Conservation (phyloP, 1,140 invertebrate genomes). For the Bradysia coprophila region DNA sequence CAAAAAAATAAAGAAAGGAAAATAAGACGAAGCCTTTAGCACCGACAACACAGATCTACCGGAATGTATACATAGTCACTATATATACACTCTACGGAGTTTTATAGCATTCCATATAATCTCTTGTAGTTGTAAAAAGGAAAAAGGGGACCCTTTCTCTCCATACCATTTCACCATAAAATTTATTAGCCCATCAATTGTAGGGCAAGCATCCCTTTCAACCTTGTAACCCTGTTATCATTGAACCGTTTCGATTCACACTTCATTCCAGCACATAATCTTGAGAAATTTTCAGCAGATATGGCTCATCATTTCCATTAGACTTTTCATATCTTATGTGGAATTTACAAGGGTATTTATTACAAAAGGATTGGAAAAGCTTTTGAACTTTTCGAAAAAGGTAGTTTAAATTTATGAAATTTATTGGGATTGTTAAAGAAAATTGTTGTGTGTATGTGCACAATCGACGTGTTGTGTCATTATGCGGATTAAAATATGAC, state of each 20-base stretch:
- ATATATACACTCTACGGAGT: not conserved
- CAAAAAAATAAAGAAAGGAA: too few species aligned
- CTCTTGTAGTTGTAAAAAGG: too few species aligned
- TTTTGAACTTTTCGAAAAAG: not conserved
- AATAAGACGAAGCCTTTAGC: not conserved
- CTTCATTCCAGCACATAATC: not conserved
- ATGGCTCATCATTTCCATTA: not conserved
- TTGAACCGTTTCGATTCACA: not conserved
- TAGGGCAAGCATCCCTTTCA: not conserved
- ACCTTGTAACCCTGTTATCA: not conserved
- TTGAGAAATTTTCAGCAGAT: not conserved
- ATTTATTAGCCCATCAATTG: not conserved
- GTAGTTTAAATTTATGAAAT: not conserved
- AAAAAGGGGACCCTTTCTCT: not conserved
- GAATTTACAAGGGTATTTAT: not conserved
- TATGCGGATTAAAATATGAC: too few species aligned
- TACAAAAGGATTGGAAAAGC: not conserved
- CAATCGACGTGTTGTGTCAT: too few species aligned
- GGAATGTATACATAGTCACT: too few species aligned
- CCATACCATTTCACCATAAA: not conserved
- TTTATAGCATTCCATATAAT: too few species aligned
- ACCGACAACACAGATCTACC: not conserved
- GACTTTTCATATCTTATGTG: not conserved
- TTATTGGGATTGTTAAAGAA: not conserved
- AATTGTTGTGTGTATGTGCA: too few species aligned